Conservation (phyloP, 2,888 invertebrate species). For the Gastrophysa polygoni region DNA sequence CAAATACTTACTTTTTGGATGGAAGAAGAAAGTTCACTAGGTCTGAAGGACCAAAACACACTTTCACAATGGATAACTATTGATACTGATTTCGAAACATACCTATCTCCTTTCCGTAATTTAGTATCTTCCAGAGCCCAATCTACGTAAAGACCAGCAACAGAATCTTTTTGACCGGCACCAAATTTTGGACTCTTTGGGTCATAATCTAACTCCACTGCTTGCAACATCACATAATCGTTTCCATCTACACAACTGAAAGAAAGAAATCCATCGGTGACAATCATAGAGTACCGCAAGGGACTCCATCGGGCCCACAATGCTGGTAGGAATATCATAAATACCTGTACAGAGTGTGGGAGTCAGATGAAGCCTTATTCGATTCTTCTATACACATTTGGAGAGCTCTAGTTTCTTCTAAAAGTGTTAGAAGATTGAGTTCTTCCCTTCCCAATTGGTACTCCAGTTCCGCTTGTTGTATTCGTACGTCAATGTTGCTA, state of each 20-base stretch:
- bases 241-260: slow-evolving; percentile 57
- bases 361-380: slow-evolving; percentile 50
- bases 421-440: slow-evolving; percentile 79
- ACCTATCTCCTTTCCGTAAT: slow-evolving; percentile 73
- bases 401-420: slow-evolving; percentile 82
- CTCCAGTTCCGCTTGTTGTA: slow-evolving; percentile 89
- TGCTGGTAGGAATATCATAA: neutral
- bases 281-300: neutral
- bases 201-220: slow-evolving; percentile 72
- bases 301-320: neutral
- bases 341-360: slow-evolving; percentile 58
- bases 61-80: too few relatives aligned
- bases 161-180: slow-evolving; percentile 69
- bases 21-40: too few relatives aligned
- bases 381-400: slow-evolving; percentile 78
- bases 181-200: slow-evolving; percentile 76
- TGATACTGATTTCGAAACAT: too few relatives aligned
- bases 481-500: slow-evolving; percentile 88
- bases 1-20: too few relatives aligned
- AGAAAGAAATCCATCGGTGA: slow-evolving; percentile 11
- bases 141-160: slow-evolving; percentile 74
- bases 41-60: too few relatives aligned
- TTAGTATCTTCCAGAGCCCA: slow-evolving; percentile 83
- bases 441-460: slow-evolving; percentile 89
- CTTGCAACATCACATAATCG: slow-evolving; percentile 61